Evolutionary conservation across 92 coral and sea anemone species (phyloP).

Genomic region (Zoanthus solanderi): DNA sequence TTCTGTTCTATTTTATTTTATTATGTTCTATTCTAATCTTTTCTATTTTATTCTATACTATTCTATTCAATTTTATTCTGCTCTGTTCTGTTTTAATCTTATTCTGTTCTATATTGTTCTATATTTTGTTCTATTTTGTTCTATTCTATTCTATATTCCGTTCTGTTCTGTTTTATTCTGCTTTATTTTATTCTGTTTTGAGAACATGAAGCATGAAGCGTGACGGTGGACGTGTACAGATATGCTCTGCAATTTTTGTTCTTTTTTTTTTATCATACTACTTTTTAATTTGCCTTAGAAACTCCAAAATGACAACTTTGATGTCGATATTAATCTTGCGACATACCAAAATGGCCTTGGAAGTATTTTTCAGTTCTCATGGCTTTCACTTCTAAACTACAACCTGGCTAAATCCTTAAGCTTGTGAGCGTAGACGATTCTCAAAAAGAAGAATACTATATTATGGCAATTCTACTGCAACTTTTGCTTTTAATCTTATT

Average conservation of each 20-base stretch:
- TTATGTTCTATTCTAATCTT: no score
- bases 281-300: constrained; percentile 30
- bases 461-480: constrained; percentile 52
- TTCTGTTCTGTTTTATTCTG: no score
- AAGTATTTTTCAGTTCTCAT: constrained; percentile 33
- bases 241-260: constrained; percentile 45
- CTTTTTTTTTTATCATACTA: constrained; percentile 17
- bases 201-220: not conserved
- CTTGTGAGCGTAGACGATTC: constrained; percentile 40
- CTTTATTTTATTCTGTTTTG: no score
- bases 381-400: constrained; percentile 34
- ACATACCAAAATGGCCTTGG: constrained; percentile 40
- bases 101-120: no score
- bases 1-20: no score
- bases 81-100: no score
- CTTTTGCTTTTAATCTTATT: constrained; percentile 42
- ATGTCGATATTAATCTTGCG: constrained; percentile 40
- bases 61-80: no score
- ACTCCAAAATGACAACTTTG: constrained; percentile 30
- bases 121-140: no score
- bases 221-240: constrained; percentile 50
- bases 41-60: no score
- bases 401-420: not conserved
- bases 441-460: constrained; percentile 39
- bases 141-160: no score